Percentiles rank a stretch among this genome's conserved stretches.
phyloP scores from a whole-genome alignment of 2,113 vertebrate species.

The Otis tarda region DNA sequence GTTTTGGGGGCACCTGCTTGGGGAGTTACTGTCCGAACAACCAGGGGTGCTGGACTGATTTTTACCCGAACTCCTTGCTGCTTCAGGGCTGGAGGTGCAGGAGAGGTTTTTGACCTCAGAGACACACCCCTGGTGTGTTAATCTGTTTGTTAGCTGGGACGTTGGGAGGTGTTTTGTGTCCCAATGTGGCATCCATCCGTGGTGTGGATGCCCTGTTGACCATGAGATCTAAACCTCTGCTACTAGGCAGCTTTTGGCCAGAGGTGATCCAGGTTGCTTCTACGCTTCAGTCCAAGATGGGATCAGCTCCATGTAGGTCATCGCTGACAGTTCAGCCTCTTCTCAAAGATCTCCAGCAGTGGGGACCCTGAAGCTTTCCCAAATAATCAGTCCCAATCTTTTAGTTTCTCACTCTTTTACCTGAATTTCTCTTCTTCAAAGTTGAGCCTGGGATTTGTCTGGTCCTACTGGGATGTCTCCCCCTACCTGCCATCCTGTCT shows the following conservation, averaged over 20 bases:
- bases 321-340: background rate
- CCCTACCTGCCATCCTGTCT: background rate
- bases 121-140: background rate
- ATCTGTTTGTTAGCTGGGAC: background rate
- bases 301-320: background rate
- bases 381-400: background rate
- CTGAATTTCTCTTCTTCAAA: background rate
- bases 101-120: background rate
- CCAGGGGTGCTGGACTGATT: background rate
- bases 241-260: background rate
- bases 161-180: background rate
- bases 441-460: background rate
- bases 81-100: background rate
- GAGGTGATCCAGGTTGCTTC: background rate
- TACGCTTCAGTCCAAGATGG: fast-evolving
- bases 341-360: background rate
- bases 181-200: fast-evolving
- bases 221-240: background rate
- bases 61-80: background rate
- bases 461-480: background rate
- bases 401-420: background rate
- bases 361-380: background rate
- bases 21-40: background rate
- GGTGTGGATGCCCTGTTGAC: background rate
- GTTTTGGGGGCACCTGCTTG: background rate